A percentile compares a stretch with the other conserved stretches of the same genome.
Evolutionary conservation across 2,797 vertebrate species (phyloP).

Genomic region (Coccyzus lansbergi): DNA sequence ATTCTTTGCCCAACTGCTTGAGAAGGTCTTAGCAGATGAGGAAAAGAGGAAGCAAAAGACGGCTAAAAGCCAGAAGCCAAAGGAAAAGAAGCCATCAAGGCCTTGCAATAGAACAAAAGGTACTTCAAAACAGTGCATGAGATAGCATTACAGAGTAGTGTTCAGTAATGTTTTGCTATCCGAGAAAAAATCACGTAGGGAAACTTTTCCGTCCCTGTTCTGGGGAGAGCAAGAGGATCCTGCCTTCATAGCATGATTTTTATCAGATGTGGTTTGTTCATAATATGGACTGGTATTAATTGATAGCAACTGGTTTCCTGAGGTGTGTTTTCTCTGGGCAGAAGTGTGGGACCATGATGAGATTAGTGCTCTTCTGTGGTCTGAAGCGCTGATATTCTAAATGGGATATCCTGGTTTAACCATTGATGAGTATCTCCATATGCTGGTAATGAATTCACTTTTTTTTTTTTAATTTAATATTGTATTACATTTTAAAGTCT

Average conservation of each 20-base stretch:
- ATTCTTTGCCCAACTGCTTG: slow-evolving; percentile 90
- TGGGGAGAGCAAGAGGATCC: neutral
- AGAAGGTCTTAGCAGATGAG: slow-evolving; percentile 87
- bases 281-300: neutral
- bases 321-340: neutral
- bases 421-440: neutral
- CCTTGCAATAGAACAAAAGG: slow-evolving; percentile 80
- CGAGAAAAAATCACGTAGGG: neutral
- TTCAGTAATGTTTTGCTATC: neutral
- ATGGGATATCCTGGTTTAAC: neutral
- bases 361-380: neutral
- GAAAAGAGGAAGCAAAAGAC: slow-evolving; percentile 84
- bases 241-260: neutral
- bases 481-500: neutral
- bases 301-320: neutral
- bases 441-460: neutral
- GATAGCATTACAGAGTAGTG: neutral
- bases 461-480: neutral
- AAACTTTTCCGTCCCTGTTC: neutral
- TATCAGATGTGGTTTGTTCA: neutral
- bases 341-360: neutral
- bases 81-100: slow-evolving; percentile 74
- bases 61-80: slow-evolving; percentile 67
- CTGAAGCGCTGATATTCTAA: neutral
- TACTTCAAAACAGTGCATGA: slow-evolving; percentile 24